Conservation (phyloP, 2,888 invertebrate species). For the Cephonodes hylas region DNA sequence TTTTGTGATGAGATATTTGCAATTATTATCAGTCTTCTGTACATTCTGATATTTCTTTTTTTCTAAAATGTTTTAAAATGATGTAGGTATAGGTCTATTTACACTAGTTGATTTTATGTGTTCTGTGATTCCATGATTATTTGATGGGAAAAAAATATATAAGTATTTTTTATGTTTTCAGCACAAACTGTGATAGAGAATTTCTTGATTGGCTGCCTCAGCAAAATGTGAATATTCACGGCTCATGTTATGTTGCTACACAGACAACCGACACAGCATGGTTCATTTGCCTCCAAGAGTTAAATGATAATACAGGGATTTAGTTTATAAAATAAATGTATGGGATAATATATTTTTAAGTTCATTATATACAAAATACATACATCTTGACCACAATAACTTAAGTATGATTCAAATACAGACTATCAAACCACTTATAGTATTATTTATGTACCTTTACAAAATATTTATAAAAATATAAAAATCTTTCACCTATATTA, state of each 20-base stretch:
- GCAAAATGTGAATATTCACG: constrained; percentile 67
- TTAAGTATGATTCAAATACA: constrained; percentile 65
- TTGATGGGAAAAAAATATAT: background rate
- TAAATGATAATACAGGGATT: constrained; percentile 78
- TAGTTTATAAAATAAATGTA: constrained; percentile 77
- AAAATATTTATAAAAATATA: constrained; percentile 7
- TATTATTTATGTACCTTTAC: constrained; percentile 32
- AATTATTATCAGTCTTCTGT: too few relatives aligned
- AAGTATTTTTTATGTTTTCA: constrained; percentile 61
- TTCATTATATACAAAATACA: constrained; percentile 66
- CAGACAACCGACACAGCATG: constrained; percentile 61
- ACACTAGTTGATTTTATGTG: background rate
- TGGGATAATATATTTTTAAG: constrained; percentile 73
- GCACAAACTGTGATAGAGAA: constrained; percentile 90
- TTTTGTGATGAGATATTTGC: too few relatives aligned
- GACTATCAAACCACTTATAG: constrained; percentile 46
- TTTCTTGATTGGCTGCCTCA: constrained; percentile 82
- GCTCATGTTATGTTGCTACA: constrained; percentile 64
- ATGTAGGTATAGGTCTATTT: too few relatives aligned
- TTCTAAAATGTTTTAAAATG: too few relatives aligned
- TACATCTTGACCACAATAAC: constrained; percentile 60
- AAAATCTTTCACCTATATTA: constrained; percentile 3
- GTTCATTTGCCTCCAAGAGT: constrained; percentile 73
- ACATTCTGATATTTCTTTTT: too few relatives aligned
- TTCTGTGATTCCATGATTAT: constrained; percentile 7